These are phyloP conservation scores for Muscicapa striata DNA, from an alignment of 2,797 vertebrate species.

Conservation along the genomic window DNA sequence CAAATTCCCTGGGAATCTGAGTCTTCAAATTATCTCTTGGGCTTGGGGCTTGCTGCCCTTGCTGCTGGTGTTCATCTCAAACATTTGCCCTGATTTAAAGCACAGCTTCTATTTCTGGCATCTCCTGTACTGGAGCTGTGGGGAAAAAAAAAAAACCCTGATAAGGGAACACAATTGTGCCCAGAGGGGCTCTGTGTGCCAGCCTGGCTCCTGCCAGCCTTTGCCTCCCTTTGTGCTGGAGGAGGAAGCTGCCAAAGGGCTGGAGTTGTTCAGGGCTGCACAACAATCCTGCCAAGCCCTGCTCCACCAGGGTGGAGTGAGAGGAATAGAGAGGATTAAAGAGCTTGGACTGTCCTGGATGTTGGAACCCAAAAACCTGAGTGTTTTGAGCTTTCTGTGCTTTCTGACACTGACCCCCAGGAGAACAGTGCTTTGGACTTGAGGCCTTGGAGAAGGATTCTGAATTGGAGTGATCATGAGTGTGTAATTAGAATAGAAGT, in stretches of 20 bases:
- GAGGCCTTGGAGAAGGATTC: no score
- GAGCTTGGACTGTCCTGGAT: background rate
- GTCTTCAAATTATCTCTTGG: fast-evolving
- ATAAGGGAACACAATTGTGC: background rate
- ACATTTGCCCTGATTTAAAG: background rate
- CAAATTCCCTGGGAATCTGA: background rate
- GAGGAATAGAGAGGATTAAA: background rate
- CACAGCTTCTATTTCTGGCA: background rate
- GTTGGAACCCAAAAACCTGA: no score
- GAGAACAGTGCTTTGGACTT: no score
- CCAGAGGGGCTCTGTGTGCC: background rate
- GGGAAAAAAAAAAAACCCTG: background rate
- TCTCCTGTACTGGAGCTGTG: background rate
- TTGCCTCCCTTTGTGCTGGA: background rate
- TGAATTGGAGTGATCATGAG: no score
- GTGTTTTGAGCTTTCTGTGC: no score
- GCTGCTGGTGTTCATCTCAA: background rate
- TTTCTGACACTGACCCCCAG: no score
- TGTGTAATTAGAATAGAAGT: no score
- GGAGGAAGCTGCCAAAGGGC: constrained; percentile 33
- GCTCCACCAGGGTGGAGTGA: background rate
- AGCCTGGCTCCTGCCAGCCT: background rate
- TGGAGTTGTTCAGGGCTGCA: background rate
- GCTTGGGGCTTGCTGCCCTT: background rate
- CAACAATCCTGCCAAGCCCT: background rate